phyloP scores from a whole-genome alignment of 2,888 invertebrate genomes.

The Macrosiphum euphorbiae region DNA sequence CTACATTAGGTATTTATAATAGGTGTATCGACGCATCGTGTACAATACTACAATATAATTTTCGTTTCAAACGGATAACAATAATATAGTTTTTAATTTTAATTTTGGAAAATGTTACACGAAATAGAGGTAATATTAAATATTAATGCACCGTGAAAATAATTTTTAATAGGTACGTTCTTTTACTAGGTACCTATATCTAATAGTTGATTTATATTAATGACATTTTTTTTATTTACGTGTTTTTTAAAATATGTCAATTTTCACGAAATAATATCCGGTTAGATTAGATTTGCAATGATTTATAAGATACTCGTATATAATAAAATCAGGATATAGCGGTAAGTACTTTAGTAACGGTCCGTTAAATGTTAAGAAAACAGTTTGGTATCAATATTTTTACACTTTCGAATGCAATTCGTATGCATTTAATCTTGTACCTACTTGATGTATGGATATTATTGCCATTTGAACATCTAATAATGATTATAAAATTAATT shows the following conservation, averaged over 20 bases:
- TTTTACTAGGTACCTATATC: background rate
- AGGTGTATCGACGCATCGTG: no score
- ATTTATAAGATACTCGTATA: background rate
- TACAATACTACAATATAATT: background rate
- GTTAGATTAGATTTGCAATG: background rate
- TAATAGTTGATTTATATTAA: background rate
- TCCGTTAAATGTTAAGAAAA: conserved; percentile 18
- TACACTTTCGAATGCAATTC: background rate
- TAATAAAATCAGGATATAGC: background rate
- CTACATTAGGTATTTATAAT: background rate
- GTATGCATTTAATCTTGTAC: background rate
- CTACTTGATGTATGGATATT: background rate
- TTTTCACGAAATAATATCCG: conserved; percentile 23
- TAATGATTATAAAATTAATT: background rate
- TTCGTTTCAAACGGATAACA: background rate
- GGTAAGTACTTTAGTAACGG: background rate
- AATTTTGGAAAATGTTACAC: background rate
- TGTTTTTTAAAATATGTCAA: background rate
- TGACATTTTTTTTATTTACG: background rate
- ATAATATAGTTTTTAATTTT: background rate
- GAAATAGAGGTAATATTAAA: background rate
- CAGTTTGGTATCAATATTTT: background rate
- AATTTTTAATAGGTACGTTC: background rate
- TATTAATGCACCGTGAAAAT: background rate
- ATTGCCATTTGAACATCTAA: background rate